These are phyloP conservation scores for Chroicocephalus ridibundus DNA, from an alignment of 2,113 vertebrate species.

Conservation along the genomic window DNA sequence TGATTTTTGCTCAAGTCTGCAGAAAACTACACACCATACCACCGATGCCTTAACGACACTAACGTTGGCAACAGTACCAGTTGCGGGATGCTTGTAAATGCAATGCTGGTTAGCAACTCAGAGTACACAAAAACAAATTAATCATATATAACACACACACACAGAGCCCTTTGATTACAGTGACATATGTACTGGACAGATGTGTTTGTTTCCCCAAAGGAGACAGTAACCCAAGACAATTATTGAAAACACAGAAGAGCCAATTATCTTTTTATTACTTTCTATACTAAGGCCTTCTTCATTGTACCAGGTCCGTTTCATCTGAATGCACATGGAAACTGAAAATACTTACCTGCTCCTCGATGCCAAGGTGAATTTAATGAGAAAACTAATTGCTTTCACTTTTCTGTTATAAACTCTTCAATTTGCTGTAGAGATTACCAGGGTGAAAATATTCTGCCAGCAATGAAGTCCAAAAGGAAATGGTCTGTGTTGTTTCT, in stretches of 20 bases:
- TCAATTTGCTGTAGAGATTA: constrained; percentile 27
- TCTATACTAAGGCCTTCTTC: background rate
- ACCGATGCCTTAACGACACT: background rate
- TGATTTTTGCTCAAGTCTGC: background rate
- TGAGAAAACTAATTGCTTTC: constrained; percentile 59
- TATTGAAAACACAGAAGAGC: background rate
- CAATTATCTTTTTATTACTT: constrained; percentile 16
- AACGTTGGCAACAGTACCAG: no score
- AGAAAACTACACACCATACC: background rate
- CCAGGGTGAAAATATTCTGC: background rate
- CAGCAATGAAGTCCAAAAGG: constrained; percentile 32
- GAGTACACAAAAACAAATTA: background rate
- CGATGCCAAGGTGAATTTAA: constrained; percentile 39
- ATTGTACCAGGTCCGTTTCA: background rate
- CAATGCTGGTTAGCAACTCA: background rate
- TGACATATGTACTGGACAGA: background rate
- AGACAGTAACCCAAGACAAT: background rate
- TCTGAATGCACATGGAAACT: constrained; percentile 11
- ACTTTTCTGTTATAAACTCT: constrained; percentile 43
- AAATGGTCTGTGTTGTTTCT: constrained; percentile 27
- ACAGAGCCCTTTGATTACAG: background rate
- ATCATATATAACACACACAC: background rate
- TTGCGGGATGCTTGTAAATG: background rate
- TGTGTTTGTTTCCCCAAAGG: background rate
- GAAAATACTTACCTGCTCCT: constrained; percentile 26